Percentiles rank a stretch among this genome's conserved stretches.
Conservation (phyloP, 2,113 vertebrate species). For the Tretioscincus oriximinensis region DNA sequence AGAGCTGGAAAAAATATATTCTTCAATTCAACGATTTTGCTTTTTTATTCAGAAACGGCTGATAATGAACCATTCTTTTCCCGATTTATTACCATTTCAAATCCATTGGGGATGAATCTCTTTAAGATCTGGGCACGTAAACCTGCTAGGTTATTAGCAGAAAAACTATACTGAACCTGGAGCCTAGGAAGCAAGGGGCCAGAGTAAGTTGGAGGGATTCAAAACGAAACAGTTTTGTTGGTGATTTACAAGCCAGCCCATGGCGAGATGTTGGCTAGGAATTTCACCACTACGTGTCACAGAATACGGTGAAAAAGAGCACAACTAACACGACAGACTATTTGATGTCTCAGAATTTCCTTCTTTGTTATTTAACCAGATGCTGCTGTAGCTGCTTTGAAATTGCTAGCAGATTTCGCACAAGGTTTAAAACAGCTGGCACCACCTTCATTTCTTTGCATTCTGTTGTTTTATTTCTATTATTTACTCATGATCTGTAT, state of each 20-base stretch:
- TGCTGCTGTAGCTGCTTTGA: neutral
- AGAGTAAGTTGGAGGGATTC: neutral
- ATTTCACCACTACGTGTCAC: neutral
- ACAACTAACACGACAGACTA: neutral
- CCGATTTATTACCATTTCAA: neutral
- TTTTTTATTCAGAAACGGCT: neutral
- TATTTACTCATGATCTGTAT: neutral
- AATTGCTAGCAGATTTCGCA: neutral
- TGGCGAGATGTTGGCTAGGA: neutral
- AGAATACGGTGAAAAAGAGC: neutral
- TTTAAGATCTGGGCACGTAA: accelerated
- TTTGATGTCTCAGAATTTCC: accelerated
- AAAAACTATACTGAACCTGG: accelerated
- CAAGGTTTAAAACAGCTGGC: accelerated
- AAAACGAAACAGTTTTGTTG: neutral
- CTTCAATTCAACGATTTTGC: neutral
- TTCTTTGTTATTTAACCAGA: neutral
- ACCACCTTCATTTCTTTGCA: neutral
- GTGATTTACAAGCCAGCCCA: neutral
- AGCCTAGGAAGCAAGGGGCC: neutral
- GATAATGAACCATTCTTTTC: neutral
- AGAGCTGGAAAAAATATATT: neutral
- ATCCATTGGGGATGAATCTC: neutral
- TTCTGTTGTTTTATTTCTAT: neutral
- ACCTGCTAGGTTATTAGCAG: neutral